Evolutionary conservation across 2,113 vertebrate genomes (phyloP).

Genomic region (Gymnarchus niloticus): DNA sequence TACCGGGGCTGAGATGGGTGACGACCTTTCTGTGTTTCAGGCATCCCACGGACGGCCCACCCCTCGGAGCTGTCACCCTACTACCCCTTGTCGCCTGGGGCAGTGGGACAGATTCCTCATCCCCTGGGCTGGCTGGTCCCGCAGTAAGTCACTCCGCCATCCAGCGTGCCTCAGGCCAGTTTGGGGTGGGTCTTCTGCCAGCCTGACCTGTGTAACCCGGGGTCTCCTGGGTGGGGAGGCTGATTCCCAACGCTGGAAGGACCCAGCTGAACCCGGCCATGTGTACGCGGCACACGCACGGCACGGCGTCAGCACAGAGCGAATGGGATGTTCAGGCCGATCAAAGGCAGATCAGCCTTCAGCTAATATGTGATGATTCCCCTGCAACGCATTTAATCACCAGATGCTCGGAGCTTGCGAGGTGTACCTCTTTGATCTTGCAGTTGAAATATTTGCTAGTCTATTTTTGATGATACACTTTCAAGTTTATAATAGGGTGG

Average conservation of each 20-base stretch:
- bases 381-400: background rate
- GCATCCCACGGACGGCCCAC: conserved; percentile 77
- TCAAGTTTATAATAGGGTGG: conserved; percentile 3
- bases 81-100: conserved; percentile 82
- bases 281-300: background rate
- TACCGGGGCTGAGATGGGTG: background rate
- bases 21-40: conserved; percentile 47
- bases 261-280: background rate
- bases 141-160: conserved; percentile 63
- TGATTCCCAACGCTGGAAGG: background rate
- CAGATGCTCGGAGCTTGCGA: background rate
- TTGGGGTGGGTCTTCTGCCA: background rate
- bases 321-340: background rate
- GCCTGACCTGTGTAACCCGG: background rate
- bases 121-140: conserved; percentile 83
- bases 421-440: conserved; percentile 11
- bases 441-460: conserved; percentile 6
- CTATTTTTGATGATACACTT: background rate
- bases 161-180: background rate
- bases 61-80: conserved; percentile 76
- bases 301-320: background rate
- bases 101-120: conserved; percentile 80
- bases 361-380: background rate
- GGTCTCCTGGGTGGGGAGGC: background rate
- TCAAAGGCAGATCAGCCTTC: background rate